Percentiles rank a stretch among this genome's conserved stretches.
These are phyloP conservation scores for Drosophila pseudotalamancana DNA, from an alignment of 2,888 invertebrate species.

Conservation along the genomic window DNA sequence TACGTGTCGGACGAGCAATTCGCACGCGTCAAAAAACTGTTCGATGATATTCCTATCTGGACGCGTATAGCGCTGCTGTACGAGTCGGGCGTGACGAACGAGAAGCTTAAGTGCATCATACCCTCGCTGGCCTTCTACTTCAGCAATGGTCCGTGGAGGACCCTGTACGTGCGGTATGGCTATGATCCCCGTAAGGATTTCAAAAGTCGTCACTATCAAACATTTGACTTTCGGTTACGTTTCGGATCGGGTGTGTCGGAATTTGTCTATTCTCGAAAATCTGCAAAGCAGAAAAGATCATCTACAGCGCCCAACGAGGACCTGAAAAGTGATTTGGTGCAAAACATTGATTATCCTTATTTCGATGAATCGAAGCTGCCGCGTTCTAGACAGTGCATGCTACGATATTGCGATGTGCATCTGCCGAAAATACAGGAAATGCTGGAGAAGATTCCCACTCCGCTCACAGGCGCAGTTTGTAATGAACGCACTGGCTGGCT, in stretches of 20 bases:
- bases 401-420: constrained; percentile 94
- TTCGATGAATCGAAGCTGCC: constrained; percentile 91
- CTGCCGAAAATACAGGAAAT: constrained; percentile 92
- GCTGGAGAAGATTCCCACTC: constrained; percentile 88
- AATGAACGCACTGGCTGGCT: constrained; percentile 92
- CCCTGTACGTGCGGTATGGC: constrained; percentile 94
- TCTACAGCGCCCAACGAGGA: constrained; percentile 55
- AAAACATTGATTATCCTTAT: constrained; percentile 84
- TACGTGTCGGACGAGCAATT: constrained; percentile 85
- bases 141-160: constrained; percentile 95
- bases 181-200: constrained; percentile 95
- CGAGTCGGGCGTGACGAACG: constrained; percentile 87
- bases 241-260: constrained; percentile 82
- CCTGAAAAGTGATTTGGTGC: constrained; percentile 71
- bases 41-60: constrained; percentile 96
- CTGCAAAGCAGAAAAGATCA: constrained; percentile 62
- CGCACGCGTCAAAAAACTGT: constrained; percentile 87
- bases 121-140: constrained; percentile 94
- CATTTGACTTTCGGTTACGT: constrained; percentile 91
- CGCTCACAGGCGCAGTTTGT: constrained; percentile 86
- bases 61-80: constrained; percentile 90
- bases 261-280: constrained; percentile 75
- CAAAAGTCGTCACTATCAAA: constrained; percentile 92
- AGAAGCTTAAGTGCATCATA: constrained; percentile 90
- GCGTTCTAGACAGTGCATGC: constrained; percentile 93